Conservation (phyloP, 2,113 vertebrate genomes). For the Brachirus orientalis region DNA sequence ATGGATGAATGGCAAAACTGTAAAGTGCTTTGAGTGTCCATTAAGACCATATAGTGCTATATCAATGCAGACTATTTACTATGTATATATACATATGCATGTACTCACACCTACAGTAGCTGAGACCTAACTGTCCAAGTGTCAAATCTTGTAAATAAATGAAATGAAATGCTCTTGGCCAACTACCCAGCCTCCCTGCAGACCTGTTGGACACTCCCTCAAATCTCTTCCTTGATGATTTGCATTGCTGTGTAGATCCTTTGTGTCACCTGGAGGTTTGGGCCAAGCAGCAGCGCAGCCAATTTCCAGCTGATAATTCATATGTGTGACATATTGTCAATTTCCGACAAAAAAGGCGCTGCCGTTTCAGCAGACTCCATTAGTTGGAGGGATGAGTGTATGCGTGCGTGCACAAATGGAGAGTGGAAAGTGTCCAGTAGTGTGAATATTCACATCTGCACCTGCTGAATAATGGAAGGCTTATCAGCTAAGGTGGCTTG, state of each 20-base stretch:
- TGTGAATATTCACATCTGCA: conserved; percentile 76
- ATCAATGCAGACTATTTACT: no score
- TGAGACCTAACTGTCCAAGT: background rate
- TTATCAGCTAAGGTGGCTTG: conserved; percentile 62
- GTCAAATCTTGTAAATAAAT: conserved; percentile 57
- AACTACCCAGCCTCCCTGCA: conserved; percentile 41
- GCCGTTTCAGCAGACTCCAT: conserved; percentile 63
- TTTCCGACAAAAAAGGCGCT: conserved; percentile 42
- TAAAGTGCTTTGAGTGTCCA: no score
- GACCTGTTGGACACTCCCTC: conserved; percentile 50
- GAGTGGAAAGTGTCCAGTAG: conserved; percentile 69
- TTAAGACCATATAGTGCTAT: no score
- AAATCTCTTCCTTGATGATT: conserved; percentile 49
- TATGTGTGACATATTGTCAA: conserved; percentile 56
- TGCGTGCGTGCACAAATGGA: conserved; percentile 55
- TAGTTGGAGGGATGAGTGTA: conserved; percentile 32
- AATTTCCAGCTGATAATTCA: conserved; percentile 65
- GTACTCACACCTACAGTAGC: no score
- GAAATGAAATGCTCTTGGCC: conserved; percentile 57
- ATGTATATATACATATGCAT: no score
- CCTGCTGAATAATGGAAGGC: conserved; percentile 77
- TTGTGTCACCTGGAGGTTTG: conserved; percentile 70
- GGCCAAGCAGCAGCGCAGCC: conserved; percentile 45
- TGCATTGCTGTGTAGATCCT: conserved; percentile 64
- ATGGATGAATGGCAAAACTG: no score